phyloP scores from a whole-genome alignment of 2,888 invertebrate genomes.

The Diarsia dahlii region DNA sequence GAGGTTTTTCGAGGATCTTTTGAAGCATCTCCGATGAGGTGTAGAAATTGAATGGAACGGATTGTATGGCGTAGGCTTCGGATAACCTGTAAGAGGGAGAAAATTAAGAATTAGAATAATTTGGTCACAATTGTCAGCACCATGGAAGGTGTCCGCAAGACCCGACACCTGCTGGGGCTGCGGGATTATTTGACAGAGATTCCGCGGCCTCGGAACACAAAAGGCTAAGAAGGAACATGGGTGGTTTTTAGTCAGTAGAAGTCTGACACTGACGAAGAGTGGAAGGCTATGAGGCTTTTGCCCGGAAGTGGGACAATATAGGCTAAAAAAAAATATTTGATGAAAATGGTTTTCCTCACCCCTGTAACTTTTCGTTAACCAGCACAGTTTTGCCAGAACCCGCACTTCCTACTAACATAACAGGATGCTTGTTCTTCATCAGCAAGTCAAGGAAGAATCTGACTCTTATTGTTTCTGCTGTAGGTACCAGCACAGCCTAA shows the following conservation, averaged over 20 bases:
- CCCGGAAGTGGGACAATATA: too few relatives aligned
- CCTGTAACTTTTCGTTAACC: slow-evolving; percentile 93
- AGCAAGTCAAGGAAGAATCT: slow-evolving; percentile 97
- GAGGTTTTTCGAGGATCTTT: slow-evolving; percentile 97
- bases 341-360: slow-evolving; percentile 70
- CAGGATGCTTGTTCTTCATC: slow-evolving; percentile 96
- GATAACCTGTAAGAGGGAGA: slow-evolving; percentile 84
- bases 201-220: too few relatives aligned
- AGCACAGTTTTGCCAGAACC: slow-evolving; percentile 98
- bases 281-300: too few relatives aligned
- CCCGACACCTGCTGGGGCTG: too few relatives aligned
- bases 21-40: slow-evolving; percentile 98
- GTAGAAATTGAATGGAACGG: slow-evolving; percentile 99
- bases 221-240: too few relatives aligned
- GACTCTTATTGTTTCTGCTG: slow-evolving; percentile 97
- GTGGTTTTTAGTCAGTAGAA: too few relatives aligned
- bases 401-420: slow-evolving; percentile 98
- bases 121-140: too few relatives aligned
- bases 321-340: too few relatives aligned
- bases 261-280: too few relatives aligned
- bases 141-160: too few relatives aligned
- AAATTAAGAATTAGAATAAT: too few relatives aligned
- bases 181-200: too few relatives aligned
- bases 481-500: slow-evolving; percentile 97
- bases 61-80: slow-evolving; percentile 96